Evolutionary conservation across 2,888 invertebrate genomes (phyloP).

Genomic region (Stegophylla sp.): DNA sequence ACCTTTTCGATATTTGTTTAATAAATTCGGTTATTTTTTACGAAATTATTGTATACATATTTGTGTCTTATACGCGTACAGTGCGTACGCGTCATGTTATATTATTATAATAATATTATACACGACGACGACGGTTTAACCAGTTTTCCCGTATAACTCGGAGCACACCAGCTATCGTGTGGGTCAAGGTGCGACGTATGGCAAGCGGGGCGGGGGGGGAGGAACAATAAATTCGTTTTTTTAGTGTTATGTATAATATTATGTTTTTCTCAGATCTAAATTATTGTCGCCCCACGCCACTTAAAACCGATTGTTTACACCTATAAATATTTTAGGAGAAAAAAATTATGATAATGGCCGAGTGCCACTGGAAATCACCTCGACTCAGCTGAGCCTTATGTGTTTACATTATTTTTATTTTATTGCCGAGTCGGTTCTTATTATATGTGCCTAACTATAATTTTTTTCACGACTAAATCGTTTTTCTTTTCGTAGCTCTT

Average conservation of each 20-base stretch:
- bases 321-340: conserved; percentile 26
- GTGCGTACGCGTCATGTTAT: neutral
- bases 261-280: conserved; percentile 20
- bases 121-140: conserved; percentile 9
- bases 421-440: conserved; percentile 15
- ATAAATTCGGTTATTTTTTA: neutral
- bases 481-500: conserved; percentile 37
- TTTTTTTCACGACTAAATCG: neutral
- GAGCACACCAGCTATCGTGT: neutral
- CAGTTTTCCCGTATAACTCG: conserved; percentile 20
- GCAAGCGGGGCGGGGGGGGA: neutral
- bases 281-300: conserved; percentile 38
- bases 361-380: conserved; percentile 52
- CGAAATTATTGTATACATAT: neutral
- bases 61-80: neutral
- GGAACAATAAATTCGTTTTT: conserved; percentile 43
- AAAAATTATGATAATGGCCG: conserved; percentile 50
- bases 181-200: conserved; percentile 30
- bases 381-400: neutral
- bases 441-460: neutral
- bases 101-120: neutral
- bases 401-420: conserved; percentile 51
- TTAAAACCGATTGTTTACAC: conserved; percentile 50
- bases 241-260: conserved; percentile 27
- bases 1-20: neutral